These are phyloP conservation scores for Eupithecia subumbrata DNA, from an alignment of 2,888 invertebrate genomes.

Conservation along the genomic window DNA sequence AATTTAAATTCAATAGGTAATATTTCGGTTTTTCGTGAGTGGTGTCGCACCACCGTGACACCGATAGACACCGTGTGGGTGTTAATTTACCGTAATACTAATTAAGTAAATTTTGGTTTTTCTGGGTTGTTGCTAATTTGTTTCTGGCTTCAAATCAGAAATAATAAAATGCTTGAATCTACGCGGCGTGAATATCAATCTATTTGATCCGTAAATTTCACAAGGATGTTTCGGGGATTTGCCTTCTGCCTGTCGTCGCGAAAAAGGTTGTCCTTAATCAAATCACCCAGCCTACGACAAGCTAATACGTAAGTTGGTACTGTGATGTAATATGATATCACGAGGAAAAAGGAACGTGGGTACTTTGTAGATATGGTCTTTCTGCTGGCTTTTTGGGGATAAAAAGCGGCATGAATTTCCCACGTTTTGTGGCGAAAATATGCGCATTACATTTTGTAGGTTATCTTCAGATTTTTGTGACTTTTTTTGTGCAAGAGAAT, in stretches of 20 bases:
- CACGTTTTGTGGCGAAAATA: conserved; percentile 1
- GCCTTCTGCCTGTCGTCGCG: conserved; percentile 14
- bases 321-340: conserved; percentile 2
- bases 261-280: conserved; percentile 20
- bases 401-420: neutral
- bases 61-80: neutral
- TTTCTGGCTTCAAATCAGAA: neutral
- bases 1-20: neutral
- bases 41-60: neutral
- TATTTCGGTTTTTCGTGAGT: neutral
- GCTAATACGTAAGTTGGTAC: conserved; percentile 10
- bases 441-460: neutral
- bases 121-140: neutral
- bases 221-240: conserved; percentile 40
- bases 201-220: conserved; percentile 58
- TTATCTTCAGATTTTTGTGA: neutral
- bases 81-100: neutral
- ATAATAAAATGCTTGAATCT: conserved; percentile 22
- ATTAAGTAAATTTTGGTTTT: neutral
- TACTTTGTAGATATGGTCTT: conserved; percentile 1
- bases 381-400: neutral
- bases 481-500: neutral
- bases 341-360: conserved; percentile 1
- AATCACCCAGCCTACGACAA: conserved; percentile 16
- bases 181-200: conserved; percentile 44